Evolutionary conservation across 2,888 invertebrate species (phyloP), one percentile per base, ranked within the genome.

Genomic region (Anoplius nigerrimus): DNA sequence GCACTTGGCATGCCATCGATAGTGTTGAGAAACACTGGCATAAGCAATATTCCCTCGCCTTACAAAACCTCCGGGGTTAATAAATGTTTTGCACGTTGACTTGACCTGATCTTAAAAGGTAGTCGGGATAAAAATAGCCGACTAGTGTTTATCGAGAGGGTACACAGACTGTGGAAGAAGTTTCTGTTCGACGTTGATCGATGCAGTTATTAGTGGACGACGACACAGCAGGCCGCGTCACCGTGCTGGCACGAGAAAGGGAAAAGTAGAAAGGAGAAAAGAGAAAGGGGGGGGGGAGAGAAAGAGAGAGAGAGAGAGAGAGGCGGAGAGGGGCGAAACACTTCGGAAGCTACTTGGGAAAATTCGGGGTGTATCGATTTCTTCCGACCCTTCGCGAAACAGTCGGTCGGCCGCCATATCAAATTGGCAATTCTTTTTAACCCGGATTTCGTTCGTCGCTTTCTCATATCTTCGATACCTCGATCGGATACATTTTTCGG

Each of bases 1-100:
- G 27, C 6, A 27, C 27, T 2, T 34, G 34, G 11, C 4, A 34
- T n/a, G 34, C 11, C 34, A 13, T 34, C 11, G 34, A 34, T 11
- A 6, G 11, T 11, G 11, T 6, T 6, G 34, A 34, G 34, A 6
- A 34, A 5, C 11, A 3, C 34, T 13, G 34, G 34, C 34, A 34
- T 13, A 34, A 6, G 34, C 34, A 34, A 11, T 34, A 34, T 34
- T 34, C 34, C 1, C 34, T 6, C 34, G 34, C 34, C 34, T 34
- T 34, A 34, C 34, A 51, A 34, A 42, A 51, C n/a, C 27, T 62
- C 22, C 15, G 34, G 24, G 69, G 75, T 74, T 78, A 75, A 77
- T 77, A 77, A 79, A 79, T 81, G 69, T 81, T 81, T 80, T 70
- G 71, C 70, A 68, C 62, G 67, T 72, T 74, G 71, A 81, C 75